Conservation (phyloP, 1,140 invertebrate genomes). For the Microplitis mediator region DNA sequence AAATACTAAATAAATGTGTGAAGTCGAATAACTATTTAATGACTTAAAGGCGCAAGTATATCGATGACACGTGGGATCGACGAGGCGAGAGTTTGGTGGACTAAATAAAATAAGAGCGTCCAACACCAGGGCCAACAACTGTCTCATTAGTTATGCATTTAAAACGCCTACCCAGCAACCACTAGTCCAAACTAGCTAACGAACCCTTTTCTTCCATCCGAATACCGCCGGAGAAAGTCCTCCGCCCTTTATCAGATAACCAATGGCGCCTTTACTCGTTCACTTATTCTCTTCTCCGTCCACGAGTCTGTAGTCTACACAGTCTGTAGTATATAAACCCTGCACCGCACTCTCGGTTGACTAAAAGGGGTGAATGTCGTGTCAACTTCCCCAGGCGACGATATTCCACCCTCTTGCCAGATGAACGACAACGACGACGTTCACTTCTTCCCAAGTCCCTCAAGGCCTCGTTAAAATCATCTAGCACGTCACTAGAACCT, state of each 20-base stretch:
- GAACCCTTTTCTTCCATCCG: slow-evolving; percentile 40
- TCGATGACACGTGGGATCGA: too few species aligned
- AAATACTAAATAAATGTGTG: too few species aligned
- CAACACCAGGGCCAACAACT: too few species aligned
- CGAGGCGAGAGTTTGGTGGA: too few species aligned
- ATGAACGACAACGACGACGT: slow-evolving; percentile 17
- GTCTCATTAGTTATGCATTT: slow-evolving; percentile 53
- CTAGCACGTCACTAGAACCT: slow-evolving; percentile 10
- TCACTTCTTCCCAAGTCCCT: slow-evolving; percentile 27
- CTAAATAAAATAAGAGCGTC: slow-evolving; percentile 1
- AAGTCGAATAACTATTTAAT: too few species aligned
- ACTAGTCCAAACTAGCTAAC: too few species aligned
- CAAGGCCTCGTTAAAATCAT: slow-evolving; percentile 37
- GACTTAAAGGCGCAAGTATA: too few species aligned
- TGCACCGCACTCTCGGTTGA: slow-evolving; percentile 23
- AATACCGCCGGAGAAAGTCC: slow-evolving; percentile 6
- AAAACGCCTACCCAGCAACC: slow-evolving; percentile 34
- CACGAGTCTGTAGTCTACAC: too few species aligned
- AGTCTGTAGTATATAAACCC: background rate
- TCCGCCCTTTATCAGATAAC: slow-evolving; percentile 22
- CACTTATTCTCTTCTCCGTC: background rate
- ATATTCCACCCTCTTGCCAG: slow-evolving; percentile 17
- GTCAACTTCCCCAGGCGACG: slow-evolving; percentile 23
- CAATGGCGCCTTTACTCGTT: slow-evolving; percentile 10
- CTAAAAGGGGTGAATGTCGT: slow-evolving; percentile 32